These are phyloP conservation scores for Ctenosaura bakeri DNA, from an alignment of 2,797 vertebrate species.

Conservation along the genomic window DNA sequence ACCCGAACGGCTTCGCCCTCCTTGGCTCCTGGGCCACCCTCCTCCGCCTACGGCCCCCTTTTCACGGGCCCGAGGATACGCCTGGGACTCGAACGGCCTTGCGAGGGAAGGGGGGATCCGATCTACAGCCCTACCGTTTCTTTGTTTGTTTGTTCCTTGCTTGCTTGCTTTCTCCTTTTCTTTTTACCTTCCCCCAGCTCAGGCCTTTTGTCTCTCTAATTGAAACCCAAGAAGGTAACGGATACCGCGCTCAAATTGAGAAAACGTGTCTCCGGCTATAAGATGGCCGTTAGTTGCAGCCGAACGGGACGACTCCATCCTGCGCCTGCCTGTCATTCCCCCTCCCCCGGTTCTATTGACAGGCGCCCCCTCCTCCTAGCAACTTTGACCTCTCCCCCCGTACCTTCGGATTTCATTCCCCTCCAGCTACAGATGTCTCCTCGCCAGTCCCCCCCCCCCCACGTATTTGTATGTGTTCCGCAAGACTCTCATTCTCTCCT, in stretches of 20 bases:
- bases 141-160: slow-evolving; percentile 44
- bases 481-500: background rate
- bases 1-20: background rate
- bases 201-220: slow-evolving; percentile 65
- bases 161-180: slow-evolving; percentile 28
- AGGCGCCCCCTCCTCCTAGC: slow-evolving; percentile 11
- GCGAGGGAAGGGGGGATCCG: background rate
- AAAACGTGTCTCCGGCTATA: slow-evolving; percentile 78
- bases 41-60: background rate
- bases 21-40: background rate
- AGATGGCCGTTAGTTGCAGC: slow-evolving; percentile 82
- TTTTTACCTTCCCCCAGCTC: slow-evolving; percentile 44
- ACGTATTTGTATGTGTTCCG: background rate
- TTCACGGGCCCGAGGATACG: background rate
- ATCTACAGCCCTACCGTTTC: background rate
- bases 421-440: slow-evolving; percentile 67
- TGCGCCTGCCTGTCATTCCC: slow-evolving; percentile 77
- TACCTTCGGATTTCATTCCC: slow-evolving; percentile 72
- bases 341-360: slow-evolving; percentile 50
- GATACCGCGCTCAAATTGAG: slow-evolving; percentile 76
- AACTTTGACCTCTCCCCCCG: background rate
- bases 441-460: background rate
- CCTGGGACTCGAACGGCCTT: background rate
- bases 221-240: slow-evolving; percentile 81
- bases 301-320: slow-evolving; percentile 73